Evolutionary conservation across 2,113 vertebrate species (phyloP), one percentile per base, ranked within the genome.

Genomic region (Poeciliopsis turrubarensis): DNA sequence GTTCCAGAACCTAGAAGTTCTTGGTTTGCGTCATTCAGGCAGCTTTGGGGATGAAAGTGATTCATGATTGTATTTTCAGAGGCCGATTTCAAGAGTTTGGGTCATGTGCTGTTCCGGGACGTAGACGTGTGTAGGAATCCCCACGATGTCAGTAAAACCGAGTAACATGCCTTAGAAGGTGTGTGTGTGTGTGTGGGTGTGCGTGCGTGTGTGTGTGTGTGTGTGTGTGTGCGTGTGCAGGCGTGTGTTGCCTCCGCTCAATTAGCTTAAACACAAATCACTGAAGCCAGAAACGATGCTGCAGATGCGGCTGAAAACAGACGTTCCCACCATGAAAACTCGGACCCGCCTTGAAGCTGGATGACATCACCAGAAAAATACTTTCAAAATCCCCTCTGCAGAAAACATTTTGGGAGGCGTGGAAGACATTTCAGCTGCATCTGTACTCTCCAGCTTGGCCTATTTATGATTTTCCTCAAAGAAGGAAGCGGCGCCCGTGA

Each of bases 371-470:
- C 44, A 65, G 34, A 0, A 8, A 44, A 60, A 10, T 70, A 41
- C 4, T 15, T 14, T 4, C 0, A 41, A 41, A 15, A 41, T 14
- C 13, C 34, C 34, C 34, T 37, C 34, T 37, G 34, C 11, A 32
- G 10, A 47, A 47, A 65, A 29, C 19, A 65, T 73, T 80, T 60
- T 17, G 30, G 8, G 75, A 81, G 76, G 19, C 76, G 83, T 70
- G 65, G 86, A 63, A 81, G 11, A 81, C 80, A 84, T 87, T 87
- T 75, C 63, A 22, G 84, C 77, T 47, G 83, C 83, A 90, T 89
- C 78, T 88, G 87, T 72, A 77, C 78, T 77, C 87, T 76, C 84
- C 84, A 83, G 89, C 89, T 85, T 83, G 87, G 81, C 89, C 92
- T 88, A 87, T 85, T 91, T 90, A 10, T 82, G 85, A 70, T 77